Evolutionary conservation across 2,888 invertebrate genomes (phyloP), one percentile per base, ranked within the genome.

Genomic region (Dynastes grantii): DNA sequence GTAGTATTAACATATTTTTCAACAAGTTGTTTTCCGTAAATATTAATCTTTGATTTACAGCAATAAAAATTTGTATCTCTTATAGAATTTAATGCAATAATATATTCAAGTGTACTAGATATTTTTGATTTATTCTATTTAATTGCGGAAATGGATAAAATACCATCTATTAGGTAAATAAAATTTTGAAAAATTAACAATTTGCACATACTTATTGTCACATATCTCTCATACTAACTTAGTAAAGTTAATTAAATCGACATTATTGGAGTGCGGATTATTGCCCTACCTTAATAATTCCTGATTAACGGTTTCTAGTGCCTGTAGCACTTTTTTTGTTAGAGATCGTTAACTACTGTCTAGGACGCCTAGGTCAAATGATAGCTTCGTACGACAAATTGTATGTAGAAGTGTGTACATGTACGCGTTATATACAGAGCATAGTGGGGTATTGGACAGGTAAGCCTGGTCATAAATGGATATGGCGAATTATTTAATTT

Each of bases 241-340:
- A 32, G 5, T 71, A 49, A 71, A 53, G 70, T 29, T 70, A 55
- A 55, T 71, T 37, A 55, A 13, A 9, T 29, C 53, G 27, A 29
- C 55, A 49, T 49, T 27, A 51, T 63, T n/a, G 45, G 13, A 51
- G 13, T n/a, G 76, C 40, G 22, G 22, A 22, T 22, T 63, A 73
- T 51, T 51, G 64, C 51, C 29, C 51, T 76, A 65, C 65, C 76
- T 51, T 40, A 76, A 45, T 64, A 76, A 76, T 76, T 76, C 65
- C 76, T 27, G 76, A 76, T 76, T 76, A 76, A 53, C 76, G 76
- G 76, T 76, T 65, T 76, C 29, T 37, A 53, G 53, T 27, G 27
- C 76, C 65, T 27, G 51, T 16, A 65, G 76, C 49, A 49, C 27
- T 65, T 49, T 68, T 49, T 71, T 71, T 55, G 49, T 53, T 53